These are phyloP conservation scores for Microcebus jonahi DNA, from an alignment of 2,113 vertebrate genomes.

Conservation along the genomic window DNA sequence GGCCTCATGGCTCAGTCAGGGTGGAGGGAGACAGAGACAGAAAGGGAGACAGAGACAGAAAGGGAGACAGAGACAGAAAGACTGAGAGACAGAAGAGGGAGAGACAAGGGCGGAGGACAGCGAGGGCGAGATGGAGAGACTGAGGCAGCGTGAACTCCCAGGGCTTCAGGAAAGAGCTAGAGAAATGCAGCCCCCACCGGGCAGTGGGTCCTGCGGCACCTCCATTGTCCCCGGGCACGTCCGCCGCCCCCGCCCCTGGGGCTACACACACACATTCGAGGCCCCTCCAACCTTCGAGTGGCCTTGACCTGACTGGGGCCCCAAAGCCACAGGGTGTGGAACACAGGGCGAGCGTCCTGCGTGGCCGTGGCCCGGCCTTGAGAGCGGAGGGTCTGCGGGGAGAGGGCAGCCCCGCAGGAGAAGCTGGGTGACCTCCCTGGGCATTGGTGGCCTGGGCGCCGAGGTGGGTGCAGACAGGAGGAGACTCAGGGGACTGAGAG, in stretches of 20 bases:
- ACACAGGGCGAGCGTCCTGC: fast-evolving
- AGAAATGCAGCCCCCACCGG: fast-evolving
- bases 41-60: neutral
- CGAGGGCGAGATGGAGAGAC: neutral
- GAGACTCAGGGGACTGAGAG: neutral
- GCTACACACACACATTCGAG: too few relatives aligned
- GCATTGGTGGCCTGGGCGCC: neutral
- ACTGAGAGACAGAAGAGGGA: neutral
- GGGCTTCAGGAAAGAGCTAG: neutral
- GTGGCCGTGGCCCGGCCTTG: fast-evolving
- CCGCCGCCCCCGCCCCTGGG: too few relatives aligned
- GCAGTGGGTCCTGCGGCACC: fast-evolving
- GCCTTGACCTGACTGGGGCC: neutral
- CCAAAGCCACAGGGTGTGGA: fast-evolving
- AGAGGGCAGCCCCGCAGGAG: too few relatives aligned
- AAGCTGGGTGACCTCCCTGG: neutral
- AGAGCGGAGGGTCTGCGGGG: neutral
- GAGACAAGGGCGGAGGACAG: neutral
- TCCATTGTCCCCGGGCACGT: fast-evolving
- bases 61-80: neutral
- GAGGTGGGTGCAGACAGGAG: neutral
- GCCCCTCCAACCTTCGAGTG: neutral
- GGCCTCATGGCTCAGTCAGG: neutral
- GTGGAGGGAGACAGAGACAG: neutral
- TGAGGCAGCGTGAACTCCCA: neutral